Conservation (phyloP, 2,797 vertebrate species). For the Falco berigora region DNA sequence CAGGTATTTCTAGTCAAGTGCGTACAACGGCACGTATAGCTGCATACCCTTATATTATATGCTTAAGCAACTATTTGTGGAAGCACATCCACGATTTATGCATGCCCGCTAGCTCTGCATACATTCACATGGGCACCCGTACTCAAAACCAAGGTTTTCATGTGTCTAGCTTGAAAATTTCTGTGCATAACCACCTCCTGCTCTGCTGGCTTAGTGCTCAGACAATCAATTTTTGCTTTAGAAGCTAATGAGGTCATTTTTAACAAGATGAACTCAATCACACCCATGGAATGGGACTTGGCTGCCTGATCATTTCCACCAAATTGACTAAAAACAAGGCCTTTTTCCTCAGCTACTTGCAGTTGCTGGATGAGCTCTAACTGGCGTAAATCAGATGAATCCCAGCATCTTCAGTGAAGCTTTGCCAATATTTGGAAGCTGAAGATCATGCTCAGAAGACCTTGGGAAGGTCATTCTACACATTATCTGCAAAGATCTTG, state of each 20-base stretch:
- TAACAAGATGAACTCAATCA: neutral
- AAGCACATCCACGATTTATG: rapidly evolving
- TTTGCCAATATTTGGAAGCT: neutral
- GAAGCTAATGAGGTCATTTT: neutral
- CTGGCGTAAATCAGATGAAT: neutral
- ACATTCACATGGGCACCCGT: rapidly evolving
- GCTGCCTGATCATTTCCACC: neutral
- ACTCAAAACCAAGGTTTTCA: rapidly evolving
- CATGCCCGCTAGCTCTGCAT: rapidly evolving
- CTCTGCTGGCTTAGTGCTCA: neutral
- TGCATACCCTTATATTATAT: neutral
- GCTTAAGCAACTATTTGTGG: neutral
- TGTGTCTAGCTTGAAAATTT: too few relatives aligned
- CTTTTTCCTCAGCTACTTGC: neutral
- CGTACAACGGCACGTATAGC: neutral
- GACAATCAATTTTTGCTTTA: neutral
- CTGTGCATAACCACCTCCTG: neutral
- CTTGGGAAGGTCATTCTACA: neutral
- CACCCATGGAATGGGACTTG: neutral
- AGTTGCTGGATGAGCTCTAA: neutral
- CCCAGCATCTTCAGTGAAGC: neutral
- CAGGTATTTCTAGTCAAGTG: neutral
- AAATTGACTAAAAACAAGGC: neutral
- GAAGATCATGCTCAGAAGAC: neutral
- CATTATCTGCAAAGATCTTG: neutral